These are phyloP conservation scores for Drosophila grimshawi DNA, from an alignment of 1,140 invertebrate genomes.

Conservation along the genomic window DNA sequence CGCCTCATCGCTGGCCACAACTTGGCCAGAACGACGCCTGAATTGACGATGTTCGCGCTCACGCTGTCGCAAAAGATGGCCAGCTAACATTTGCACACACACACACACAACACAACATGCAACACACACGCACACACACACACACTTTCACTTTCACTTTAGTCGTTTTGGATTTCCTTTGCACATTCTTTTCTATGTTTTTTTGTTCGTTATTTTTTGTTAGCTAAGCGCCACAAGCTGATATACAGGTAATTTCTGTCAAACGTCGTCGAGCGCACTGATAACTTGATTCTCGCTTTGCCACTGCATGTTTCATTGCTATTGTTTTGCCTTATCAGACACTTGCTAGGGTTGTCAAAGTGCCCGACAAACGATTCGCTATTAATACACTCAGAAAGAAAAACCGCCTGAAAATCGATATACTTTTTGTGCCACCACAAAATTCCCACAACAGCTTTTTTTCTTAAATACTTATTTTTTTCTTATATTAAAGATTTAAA, in stretches of 20 bases:
- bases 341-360: conserved; percentile 35
- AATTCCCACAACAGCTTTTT: no score
- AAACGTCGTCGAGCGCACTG: conserved; percentile 25
- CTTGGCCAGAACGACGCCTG: conserved; percentile 62
- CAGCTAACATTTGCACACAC: conserved; percentile 30
- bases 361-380: conserved; percentile 1
- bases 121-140: neutral
- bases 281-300: conserved; percentile 28
- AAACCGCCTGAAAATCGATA: no score
- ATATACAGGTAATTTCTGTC: conserved; percentile 34
- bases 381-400: conserved; percentile 2
- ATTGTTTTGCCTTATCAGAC: conserved; percentile 39
- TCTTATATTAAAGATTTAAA: no score
- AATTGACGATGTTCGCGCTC: conserved; percentile 24
- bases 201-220: conserved; percentile 7
- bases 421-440: no score
- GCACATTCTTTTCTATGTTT: conserved; percentile 1
- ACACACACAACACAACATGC: no score
- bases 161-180: no score
- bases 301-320: conserved; percentile 30
- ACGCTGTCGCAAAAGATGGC: conserved; percentile 2
- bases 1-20: conserved; percentile 61
- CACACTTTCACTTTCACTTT: conserved; percentile 35
- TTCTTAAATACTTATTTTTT: no score
- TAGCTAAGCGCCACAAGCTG: neutral